phyloP scores from a whole-genome alignment of 1,140 invertebrate species.

The Lethrus apterus region DNA sequence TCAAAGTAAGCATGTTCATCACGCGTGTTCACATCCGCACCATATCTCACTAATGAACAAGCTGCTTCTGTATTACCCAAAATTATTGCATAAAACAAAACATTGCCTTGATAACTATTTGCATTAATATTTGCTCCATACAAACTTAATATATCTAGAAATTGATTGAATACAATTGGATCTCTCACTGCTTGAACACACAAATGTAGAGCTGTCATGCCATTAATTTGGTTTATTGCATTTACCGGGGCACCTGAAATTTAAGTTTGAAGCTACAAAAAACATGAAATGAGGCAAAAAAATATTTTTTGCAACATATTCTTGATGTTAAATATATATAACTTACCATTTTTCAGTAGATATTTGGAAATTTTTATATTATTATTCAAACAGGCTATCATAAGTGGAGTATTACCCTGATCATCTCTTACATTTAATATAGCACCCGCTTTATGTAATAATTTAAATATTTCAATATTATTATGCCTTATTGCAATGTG shows the following conservation, averaged over 20 bases:
- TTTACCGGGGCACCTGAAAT: constrained; percentile 45
- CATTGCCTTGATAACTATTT: constrained; percentile 41
- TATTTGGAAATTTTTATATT: constrained; percentile 46
- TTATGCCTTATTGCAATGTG: constrained; percentile 49
- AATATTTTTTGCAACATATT: not conserved
- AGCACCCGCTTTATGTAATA: constrained; percentile 45
- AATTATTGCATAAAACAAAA: constrained; percentile 35
- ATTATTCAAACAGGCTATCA: constrained; percentile 50
- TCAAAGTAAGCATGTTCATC: constrained; percentile 36
- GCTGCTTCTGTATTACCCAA: constrained; percentile 29
- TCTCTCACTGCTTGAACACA: constrained; percentile 43
- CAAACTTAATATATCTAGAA: constrained; percentile 43
- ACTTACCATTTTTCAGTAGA: constrained; percentile 44
- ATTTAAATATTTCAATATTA: constrained; percentile 43
- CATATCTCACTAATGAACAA: constrained; percentile 31
- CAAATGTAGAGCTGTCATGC: constrained; percentile 45
- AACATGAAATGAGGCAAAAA: not conserved
- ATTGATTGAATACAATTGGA: constrained; percentile 36
- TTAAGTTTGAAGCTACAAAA: not conserved
- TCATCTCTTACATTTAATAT: constrained; percentile 47
- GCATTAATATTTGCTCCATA: constrained; percentile 43
- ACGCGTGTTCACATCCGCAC: constrained; percentile 36
- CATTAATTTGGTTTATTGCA: constrained; percentile 39
- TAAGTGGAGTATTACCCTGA: constrained; percentile 52
- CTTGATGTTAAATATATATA: not conserved